Evolutionary conservation across 2,888 invertebrate species (phyloP), one percentile per base, ranked within the genome.

Genomic region (Busseola fusca): DNA sequence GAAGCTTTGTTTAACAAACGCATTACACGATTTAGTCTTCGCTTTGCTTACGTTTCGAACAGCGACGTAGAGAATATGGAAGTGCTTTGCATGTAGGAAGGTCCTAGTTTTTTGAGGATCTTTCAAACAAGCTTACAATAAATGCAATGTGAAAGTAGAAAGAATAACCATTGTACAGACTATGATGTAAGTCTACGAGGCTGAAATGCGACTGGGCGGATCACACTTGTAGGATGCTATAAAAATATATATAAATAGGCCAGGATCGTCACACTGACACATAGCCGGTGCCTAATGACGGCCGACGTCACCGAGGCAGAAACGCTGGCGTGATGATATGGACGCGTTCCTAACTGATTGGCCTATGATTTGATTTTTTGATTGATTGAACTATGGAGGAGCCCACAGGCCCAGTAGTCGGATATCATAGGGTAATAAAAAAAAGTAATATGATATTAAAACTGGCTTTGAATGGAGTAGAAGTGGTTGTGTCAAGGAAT

Each of bases 1-100:
- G 80, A 74, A 83, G 88, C 87, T 89, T 89, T 90, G 89, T 91
- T 90, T 88, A 87, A 85, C 87, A 84, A 88, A 88, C 84, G 87
- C 84, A 87, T 91, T 87, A 89, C 87, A 85, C 80, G 87, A 87
- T 86, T 88, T 85, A 88, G 87, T 84, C 84, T 88, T 81, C 80
- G 72, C 83, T 84, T 76, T 84, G 87, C 80, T 84, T 84, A 84
- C 80, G 74, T 83, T 81, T 67, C 25, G 57, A 57, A 83, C 81
- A 69, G 30, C 4, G 52, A 65, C 42, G 4, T 78, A 79, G 18
- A 76, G 57, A 57, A 25, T 50, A 74, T 84, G 69, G 84, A 83
- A 82, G 74, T 50, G 83, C 10, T 34, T 34, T 34, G n/a, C 6
- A 16, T 50, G 3, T 30, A 14, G 1, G 2, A n/a, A 16, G 25